A percentile compares a stretch with the other conserved stretches of the same genome.
Conservation (phyloP, 30 jellyfish, hydroid and myxozoan genomes). For the Pelagia noctiluca region DNA sequence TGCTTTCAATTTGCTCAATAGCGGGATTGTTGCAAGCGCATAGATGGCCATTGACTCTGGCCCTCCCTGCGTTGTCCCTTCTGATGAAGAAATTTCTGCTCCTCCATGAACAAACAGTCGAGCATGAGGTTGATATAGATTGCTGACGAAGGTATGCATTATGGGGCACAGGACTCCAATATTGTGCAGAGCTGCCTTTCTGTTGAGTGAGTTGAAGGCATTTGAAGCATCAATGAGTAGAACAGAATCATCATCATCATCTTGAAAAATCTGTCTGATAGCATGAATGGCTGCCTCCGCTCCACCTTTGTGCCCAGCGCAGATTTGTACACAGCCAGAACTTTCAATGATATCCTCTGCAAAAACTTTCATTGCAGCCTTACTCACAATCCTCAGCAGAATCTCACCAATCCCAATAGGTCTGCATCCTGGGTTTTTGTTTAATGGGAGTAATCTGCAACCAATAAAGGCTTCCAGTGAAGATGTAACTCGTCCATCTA, state of each 20-base stretch:
- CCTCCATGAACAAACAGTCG: neutral
- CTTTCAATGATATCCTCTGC: neutral
- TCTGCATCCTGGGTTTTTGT: conserved; percentile 9
- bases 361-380: neutral
- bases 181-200: conserved; percentile 1
- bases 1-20: neutral
- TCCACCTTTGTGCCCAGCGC: conserved; percentile 22
- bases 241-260: conserved; percentile 12
- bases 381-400: conserved; percentile 18
- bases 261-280: conserved; percentile 4
- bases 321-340: too few species aligned
- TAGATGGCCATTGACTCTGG: conserved; percentile 28
- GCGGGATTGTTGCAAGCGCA: conserved; percentile 20
- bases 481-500: too few species aligned
- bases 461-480: too few species aligned
- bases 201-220: conserved; percentile 23
- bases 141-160: conserved; percentile 6
- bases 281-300: conserved; percentile 40
- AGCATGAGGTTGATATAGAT: neutral
- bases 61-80: conserved; percentile 22
- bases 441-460: too few species aligned
- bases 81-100: neutral
- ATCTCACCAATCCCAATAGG: conserved; percentile 34
- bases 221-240: conserved; percentile 27
- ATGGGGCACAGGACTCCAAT: conserved; percentile 10